A percentile compares a stretch with the other conserved stretches of the same genome.
phyloP scores from a whole-genome alignment of 2,797 vertebrate species.

The Heteromormyrus szaboi region DNA sequence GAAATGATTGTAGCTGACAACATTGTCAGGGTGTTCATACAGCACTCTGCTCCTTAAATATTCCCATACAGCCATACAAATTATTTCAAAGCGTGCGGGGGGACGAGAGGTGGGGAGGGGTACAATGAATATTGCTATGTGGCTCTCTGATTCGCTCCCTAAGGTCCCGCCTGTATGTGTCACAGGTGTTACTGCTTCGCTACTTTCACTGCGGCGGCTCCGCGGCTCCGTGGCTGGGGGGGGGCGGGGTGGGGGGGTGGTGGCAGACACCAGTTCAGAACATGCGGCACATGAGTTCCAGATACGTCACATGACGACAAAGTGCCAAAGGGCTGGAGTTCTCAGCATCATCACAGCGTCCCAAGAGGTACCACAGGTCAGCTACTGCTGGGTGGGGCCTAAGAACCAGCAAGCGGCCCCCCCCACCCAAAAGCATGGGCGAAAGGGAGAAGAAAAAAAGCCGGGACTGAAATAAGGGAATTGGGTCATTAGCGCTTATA shows the following conservation, averaged over 20 bases:
- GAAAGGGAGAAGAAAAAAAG: no score
- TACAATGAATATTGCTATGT: not conserved
- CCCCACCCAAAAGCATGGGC: not conserved
- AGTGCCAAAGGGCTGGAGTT: not conserved
- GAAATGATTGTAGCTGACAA: not conserved
- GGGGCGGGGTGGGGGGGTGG: no score
- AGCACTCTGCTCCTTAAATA: not conserved
- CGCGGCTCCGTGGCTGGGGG: not conserved
- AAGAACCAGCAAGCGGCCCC: not conserved
- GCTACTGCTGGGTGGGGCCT: not conserved
- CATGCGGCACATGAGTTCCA: not conserved
- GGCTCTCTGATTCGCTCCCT: not conserved
- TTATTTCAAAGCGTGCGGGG: not conserved
- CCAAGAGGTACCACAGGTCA: not conserved
- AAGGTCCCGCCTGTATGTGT: not conserved
- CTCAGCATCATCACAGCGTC: not conserved
- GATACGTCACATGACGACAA: not conserved
- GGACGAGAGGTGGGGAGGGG: not conserved
- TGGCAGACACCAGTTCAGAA: not conserved
- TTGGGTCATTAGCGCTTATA: conserved; percentile 1
- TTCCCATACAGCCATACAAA: not conserved
- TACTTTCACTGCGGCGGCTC: not conserved
- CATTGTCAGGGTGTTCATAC: not conserved
- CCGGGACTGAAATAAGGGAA: not conserved
- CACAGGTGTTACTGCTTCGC: not conserved